phyloP scores from a whole-genome alignment of 1,140 invertebrate species.

The Andrena cerasifolii region DNA sequence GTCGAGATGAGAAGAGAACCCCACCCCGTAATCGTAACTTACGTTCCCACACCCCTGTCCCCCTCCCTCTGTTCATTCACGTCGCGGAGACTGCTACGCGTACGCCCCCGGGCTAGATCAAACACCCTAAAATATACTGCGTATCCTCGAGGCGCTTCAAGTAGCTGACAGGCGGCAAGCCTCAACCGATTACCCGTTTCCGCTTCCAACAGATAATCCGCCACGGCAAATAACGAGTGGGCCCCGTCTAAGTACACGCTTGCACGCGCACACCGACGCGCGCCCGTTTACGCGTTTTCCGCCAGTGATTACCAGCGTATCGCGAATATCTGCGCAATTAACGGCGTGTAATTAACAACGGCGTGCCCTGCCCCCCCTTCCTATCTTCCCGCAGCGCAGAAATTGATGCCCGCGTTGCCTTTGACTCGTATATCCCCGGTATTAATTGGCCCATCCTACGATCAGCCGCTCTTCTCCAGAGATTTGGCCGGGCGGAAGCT shows the following conservation, averaged over 20 bases:
- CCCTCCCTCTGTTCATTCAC: not conserved
- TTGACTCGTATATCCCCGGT: conserved; percentile 30
- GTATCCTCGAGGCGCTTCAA: not conserved
- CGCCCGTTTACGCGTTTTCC: not conserved
- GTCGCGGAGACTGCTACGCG: not conserved
- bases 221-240: conserved; percentile 4
- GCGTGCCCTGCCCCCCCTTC: no score
- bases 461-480: conserved; percentile 10
- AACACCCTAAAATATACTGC: conserved; percentile 22
- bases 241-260: not conserved
- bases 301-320: not conserved
- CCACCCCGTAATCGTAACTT: conserved; percentile 23
- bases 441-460: conserved; percentile 22
- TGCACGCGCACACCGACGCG: not conserved
- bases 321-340: conserved; percentile 43
- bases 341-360: conserved; percentile 41
- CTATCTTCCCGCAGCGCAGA: not conserved
- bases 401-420: conserved; percentile 25
- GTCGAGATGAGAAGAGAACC: conserved; percentile 4
- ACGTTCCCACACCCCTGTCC: no score
- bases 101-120: not conserved
- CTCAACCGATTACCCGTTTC: not conserved
- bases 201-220: not conserved
- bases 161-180: not conserved
- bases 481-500: not conserved